These are phyloP conservation scores for Ennomos quercinarius DNA, from an alignment of 2,888 invertebrate species.

Conservation along the genomic window DNA sequence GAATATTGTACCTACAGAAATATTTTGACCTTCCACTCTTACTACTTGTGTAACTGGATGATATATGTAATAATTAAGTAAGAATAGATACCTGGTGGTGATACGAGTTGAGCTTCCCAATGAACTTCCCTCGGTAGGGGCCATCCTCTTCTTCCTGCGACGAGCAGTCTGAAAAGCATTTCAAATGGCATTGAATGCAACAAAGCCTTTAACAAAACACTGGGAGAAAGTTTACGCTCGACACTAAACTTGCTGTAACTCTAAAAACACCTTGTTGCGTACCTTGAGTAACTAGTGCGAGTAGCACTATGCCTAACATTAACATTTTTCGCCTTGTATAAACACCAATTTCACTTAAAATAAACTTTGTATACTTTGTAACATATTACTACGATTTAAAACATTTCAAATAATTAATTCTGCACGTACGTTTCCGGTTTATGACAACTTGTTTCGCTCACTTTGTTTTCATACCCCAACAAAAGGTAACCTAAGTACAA, in stretches of 20 bases:
- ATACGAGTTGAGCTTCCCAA: slow-evolving; percentile 95
- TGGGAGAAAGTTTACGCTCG: slow-evolving; percentile 61
- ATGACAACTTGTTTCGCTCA: slow-evolving; percentile 57
- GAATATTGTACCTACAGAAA: too few species aligned
- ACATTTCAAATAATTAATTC: slow-evolving; percentile 50
- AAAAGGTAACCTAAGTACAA: slow-evolving; percentile 33
- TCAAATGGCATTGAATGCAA: slow-evolving; percentile 30
- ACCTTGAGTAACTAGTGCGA: slow-evolving; percentile 62
- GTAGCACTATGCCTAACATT: slow-evolving; percentile 56
- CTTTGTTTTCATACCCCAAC: slow-evolving; percentile 35
- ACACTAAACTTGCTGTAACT: slow-evolving; percentile 15
- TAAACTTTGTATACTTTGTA: slow-evolving; percentile 47
- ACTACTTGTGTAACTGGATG: too few species aligned
- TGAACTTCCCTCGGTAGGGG: slow-evolving; percentile 91
- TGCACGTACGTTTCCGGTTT: slow-evolving; percentile 52
- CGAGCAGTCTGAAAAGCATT: slow-evolving; percentile 62
- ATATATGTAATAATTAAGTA: too few species aligned
- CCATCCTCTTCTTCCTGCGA: slow-evolving; percentile 89
- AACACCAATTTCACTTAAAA: slow-evolving; percentile 36
- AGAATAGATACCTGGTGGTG: slow-evolving; percentile 88
- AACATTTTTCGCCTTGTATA: slow-evolving; percentile 55
- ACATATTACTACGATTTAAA: slow-evolving; percentile 46
- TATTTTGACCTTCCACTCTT: too few species aligned
- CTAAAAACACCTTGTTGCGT: slow-evolving; percentile 26
- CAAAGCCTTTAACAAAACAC: slow-evolving; percentile 25